These are phyloP conservation scores for Camponotus fellah DNA, from an alignment of 2,888 invertebrate species.

Conservation along the genomic window DNA sequence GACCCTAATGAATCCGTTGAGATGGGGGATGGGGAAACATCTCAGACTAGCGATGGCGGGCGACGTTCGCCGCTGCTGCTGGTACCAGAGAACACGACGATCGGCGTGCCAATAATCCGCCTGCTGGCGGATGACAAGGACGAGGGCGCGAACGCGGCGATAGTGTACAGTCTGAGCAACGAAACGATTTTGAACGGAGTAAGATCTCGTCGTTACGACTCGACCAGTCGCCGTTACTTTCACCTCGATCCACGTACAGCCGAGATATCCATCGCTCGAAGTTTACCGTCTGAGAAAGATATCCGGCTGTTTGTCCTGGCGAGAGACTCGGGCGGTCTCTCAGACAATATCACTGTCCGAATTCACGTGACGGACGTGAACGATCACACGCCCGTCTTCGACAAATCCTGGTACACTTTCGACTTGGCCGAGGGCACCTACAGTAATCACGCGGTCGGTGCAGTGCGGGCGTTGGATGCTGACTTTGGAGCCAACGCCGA, in stretches of 20 bases:
- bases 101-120: conserved; percentile 91
- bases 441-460: conserved; percentile 90
- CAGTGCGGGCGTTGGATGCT: conserved; percentile 92
- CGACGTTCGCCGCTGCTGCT: conserved; percentile 89
- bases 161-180: conserved; percentile 88
- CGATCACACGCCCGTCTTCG: conserved; percentile 94
- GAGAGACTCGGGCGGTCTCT: conserved; percentile 91
- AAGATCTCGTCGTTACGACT: conserved; percentile 79
- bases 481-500: conserved; percentile 94
- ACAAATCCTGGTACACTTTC: conserved; percentile 94
- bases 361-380: conserved; percentile 93
- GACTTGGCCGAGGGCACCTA: conserved; percentile 94
- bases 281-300: conserved; percentile 91
- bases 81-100: conserved; percentile 91
- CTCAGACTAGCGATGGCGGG: conserved; percentile 38
- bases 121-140: conserved; percentile 92
- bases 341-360: conserved; percentile 90
- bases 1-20: conserved; percentile 52
- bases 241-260: conserved; percentile 92
- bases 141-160: conserved; percentile 90
- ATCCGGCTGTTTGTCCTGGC: conserved; percentile 92
- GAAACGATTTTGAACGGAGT: conserved; percentile 77
- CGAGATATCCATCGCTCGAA: conserved; percentile 91
- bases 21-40: conserved; percentile 32
- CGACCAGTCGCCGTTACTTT: conserved; percentile 88